Percentiles rank a stretch among this genome's conserved stretches.
These are phyloP conservation scores for Pocillopora grandis DNA, from an alignment of 92 coral and sea anemone genomes.

Conservation along the genomic window DNA sequence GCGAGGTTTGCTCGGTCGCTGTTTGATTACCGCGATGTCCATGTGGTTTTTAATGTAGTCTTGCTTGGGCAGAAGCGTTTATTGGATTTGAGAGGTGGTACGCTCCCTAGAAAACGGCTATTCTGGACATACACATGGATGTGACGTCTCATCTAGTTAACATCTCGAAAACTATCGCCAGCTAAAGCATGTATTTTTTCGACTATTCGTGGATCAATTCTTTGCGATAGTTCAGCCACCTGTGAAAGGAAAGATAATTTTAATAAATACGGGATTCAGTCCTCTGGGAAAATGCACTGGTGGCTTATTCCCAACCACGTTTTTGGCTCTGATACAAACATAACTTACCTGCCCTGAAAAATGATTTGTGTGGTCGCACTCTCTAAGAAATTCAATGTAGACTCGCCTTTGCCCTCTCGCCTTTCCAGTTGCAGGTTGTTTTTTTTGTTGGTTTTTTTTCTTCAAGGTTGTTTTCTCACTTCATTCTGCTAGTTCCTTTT, in stretches of 20 bases:
- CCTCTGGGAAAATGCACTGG: too few relatives aligned
- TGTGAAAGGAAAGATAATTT: constrained; percentile 10
- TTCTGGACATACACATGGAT: constrained; percentile 39
- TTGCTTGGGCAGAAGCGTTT: constrained; percentile 51
- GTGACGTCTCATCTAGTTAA: constrained; percentile 43
- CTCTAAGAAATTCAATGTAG: constrained; percentile 56
- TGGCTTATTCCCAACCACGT: not conserved
- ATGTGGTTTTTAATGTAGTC: constrained; percentile 52
- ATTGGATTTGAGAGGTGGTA: constrained; percentile 36
- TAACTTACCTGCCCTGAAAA: constrained; percentile 52
- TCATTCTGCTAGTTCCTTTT: constrained; percentile 16
- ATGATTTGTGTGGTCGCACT: constrained; percentile 53
- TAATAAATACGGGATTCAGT: not conserved
- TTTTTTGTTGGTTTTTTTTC: constrained; percentile 38
- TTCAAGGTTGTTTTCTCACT: not conserved
- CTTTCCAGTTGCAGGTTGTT: constrained; percentile 33
- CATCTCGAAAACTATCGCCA: constrained; percentile 37
- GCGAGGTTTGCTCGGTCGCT: constrained; percentile 26
- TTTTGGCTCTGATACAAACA: not conserved
- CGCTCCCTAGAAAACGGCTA: constrained; percentile 26
- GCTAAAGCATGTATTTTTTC: constrained; percentile 46
- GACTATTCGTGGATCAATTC: constrained; percentile 51
- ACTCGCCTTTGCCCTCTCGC: constrained; percentile 56
- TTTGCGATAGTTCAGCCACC: constrained; percentile 56
- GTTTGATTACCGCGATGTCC: constrained; percentile 42